Base-by-base conservation (phyloP, 2,888 invertebrate genomes). In the Proisotoma minuta region DNA sequence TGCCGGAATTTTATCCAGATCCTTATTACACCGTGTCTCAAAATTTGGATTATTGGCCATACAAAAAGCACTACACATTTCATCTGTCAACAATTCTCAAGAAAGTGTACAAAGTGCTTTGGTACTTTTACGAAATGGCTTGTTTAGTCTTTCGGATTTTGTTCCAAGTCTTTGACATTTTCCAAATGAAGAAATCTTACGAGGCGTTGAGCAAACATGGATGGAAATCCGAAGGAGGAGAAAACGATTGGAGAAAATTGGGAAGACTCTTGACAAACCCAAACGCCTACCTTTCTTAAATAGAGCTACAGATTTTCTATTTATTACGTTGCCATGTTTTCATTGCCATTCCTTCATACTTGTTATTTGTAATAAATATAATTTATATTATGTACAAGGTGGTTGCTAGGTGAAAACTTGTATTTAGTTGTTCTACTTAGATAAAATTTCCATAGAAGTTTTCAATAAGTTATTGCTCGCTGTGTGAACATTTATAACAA, bases 41-140 rank as follows among this genome's bases (percentile, higher is more conserved):
- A 22, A 52, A 43, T 15, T 40, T 62, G 20, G 65, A 65, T 18
- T 58, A 62, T 26, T 65, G 65, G 65, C 65, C 65, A 1, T 65
- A 60, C 29, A 57, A 65, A 27, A 47, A 60, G n/a, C 51, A 62
- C 18, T 65, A 65, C 40, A 28, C 47, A 4, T 49, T 59, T 1
- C 60, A 53, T 39, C 22, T 65, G 1, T 43, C 59, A 28, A 54
- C 62, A 10, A 22, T 62, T 20, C n/a, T 65, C 10, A 53, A 60
- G 49, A 26, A 56, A 12, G 49, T 10, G 3, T 57, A 59, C 18
- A 59, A 59, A 27, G 18, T 62, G 3, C 40, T 43, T 23, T 62
- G 62, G 62, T 62, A 60, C 24, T 60, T 65, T n/a, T 57, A 57
- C 23, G 65, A 65, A 8, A 57, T 65, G 49, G 34, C 48, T 23